Percentiles rank a stretch among this genome's conserved stretches.
Evolutionary conservation across 1,140 invertebrate genomes (phyloP).

Genomic region (Condylostylus longicornis): DNA sequence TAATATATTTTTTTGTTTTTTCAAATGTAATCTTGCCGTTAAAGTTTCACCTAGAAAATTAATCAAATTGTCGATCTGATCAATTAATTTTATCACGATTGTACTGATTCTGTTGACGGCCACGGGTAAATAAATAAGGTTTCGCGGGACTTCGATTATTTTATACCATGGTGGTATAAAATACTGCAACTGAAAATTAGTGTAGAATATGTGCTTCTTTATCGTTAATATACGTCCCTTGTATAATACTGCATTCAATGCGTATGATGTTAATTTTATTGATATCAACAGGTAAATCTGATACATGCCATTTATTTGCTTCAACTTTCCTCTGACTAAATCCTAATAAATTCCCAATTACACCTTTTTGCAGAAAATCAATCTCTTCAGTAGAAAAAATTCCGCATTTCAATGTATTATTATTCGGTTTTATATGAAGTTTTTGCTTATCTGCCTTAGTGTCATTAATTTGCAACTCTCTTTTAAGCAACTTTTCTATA

Average conservation of each 20-base stretch:
- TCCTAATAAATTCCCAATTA: slow-evolving; percentile 13
- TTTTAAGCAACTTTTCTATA: too few relatives aligned
- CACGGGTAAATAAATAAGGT: slow-evolving; percentile 25
- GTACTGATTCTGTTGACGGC: slow-evolving; percentile 11
- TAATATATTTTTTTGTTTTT: too few relatives aligned
- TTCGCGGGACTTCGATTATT: slow-evolving; percentile 17
- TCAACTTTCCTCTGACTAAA: slow-evolving; percentile 8
- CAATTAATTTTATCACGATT: slow-evolving; percentile 11
- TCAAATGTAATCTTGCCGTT: slow-evolving; percentile 13
- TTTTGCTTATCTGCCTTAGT: too few relatives aligned
- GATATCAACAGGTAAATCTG: slow-evolving; percentile 13
- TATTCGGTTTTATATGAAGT: too few relatives aligned
- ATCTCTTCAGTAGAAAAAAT: too few relatives aligned
- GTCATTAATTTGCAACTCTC: too few relatives aligned
- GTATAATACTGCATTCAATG: slow-evolving; percentile 15
- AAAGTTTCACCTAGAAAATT: slow-evolving; percentile 16
- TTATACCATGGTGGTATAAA: slow-evolving; percentile 17
- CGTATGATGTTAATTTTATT: slow-evolving; percentile 11
- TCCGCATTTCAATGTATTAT: too few relatives aligned
- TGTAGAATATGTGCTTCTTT: slow-evolving; percentile 18
- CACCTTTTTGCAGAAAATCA: too few relatives aligned
- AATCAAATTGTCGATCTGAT: slow-evolving; percentile 15
- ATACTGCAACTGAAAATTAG: slow-evolving; percentile 18
- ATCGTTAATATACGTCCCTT: slow-evolving; percentile 18
- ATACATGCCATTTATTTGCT: slow-evolving; percentile 7